Evolutionary conservation across 2,888 invertebrate species (phyloP), one percentile per base, ranked within the genome.

Genomic region (Xestia ashworthii): DNA sequence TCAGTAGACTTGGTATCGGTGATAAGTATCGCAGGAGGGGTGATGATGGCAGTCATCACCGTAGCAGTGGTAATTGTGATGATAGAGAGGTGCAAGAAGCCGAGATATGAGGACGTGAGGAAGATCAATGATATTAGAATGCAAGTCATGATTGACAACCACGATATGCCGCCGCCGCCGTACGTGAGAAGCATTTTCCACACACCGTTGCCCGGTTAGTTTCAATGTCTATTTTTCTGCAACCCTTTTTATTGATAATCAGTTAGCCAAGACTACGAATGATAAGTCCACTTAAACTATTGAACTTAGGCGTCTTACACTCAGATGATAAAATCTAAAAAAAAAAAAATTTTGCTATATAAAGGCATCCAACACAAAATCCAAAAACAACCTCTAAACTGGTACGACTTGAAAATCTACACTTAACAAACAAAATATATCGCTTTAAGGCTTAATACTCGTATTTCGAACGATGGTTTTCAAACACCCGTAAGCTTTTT

Each of bases 121-220:
- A 96, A 96, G 88, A 92, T 95, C 48, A 95, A 96, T 86, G 95
- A 96, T 86, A 94, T 97, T 69, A 91, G 95, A 84, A 97, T 96
- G 95, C 95, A 96, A 90, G 95, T 95, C 9, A 95, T 95, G 92
- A 95, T 95, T 65, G 96, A 95, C 83, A 95, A 94, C 69, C 94
- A 94, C 83, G 95, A 96, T 82, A 91, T 93, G 0, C 96, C 96
- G 4, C 95, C 97, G 22, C 97, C 97, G n/a, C 97, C 97, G 1
- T 97, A 97, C 83, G 96, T 97, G 1, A 95, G 97, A 78, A 97
- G 97, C 87, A 97, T 97, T 71, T 97, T 97, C 79, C 97, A 97
- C 86, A 96, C 97, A 44, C 97, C 97, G 9, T 91, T 97, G 80
- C 97, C 97, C 91, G 97, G 97, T 97, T 92, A 91, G 86, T 77